Evolutionary conservation across 2,888 invertebrate genomes (phyloP), one percentile per base, ranked within the genome.

Genomic region (Lasioglossum villosulum): DNA sequence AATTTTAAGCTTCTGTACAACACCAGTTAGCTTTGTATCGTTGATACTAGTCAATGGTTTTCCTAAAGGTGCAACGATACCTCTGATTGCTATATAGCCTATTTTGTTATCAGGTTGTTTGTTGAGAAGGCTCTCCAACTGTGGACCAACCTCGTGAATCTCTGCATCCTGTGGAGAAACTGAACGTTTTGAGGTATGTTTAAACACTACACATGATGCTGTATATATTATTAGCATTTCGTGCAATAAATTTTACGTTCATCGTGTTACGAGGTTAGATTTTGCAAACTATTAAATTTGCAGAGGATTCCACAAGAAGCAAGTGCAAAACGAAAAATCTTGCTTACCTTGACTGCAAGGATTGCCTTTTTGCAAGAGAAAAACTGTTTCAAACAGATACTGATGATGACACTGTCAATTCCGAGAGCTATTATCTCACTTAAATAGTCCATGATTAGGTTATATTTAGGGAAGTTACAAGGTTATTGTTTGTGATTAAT

Each of bases 1-100:
- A 72, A 98, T 96, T 92, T 97, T 97, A 77, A 98, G 96, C 90
- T 97, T 97, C 93, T 98, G 98, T 70, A 98, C 95, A 12, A 98
- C 98, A 68, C 98, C 98, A 37, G 97, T 97, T 4, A 98, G 96
- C 78, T 96, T 96, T 79, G 97, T 96, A 92, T 97, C 97, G 94
- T 97, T 97, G 90, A 96, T 96, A 95, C 98, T 98, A 79, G 96
- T 96, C 86, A 98, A 97, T 3, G 98, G 97, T 88, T 96, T 96
- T 12, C 98, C 97, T 6, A 98, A 95, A 0, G 98, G 97, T 92
- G 97, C 97, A 1, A 98, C 97, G 42, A 96, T 96, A 1, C 98
- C 98, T 80, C 97, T 95, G 78, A 98, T 96, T 37, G 97, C 97
- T 68, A 97, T 97, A 95, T 98, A 98, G 0, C 97, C 96, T 84